These are phyloP conservation scores for Chloropsis hardwickii DNA, from an alignment of 2,113 vertebrate species.

Conservation along the genomic window DNA sequence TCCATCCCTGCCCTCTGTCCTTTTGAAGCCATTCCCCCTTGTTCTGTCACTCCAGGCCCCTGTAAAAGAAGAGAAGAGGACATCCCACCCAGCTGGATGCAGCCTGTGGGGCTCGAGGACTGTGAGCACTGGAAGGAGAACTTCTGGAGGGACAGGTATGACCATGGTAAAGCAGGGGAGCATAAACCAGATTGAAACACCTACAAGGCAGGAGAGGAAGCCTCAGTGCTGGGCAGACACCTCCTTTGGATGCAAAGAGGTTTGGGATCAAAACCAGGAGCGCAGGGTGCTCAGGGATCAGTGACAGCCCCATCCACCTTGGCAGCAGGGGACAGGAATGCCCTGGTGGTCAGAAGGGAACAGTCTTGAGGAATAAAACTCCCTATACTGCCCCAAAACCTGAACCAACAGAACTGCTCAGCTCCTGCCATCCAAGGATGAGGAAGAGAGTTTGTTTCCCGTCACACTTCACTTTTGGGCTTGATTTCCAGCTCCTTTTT, in stretches of 20 bases:
- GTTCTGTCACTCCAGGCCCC: background rate
- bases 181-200: background rate
- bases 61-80: background rate
- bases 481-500: conserved; percentile 31
- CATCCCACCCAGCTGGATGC: background rate
- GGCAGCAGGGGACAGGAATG: background rate
- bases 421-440: background rate
- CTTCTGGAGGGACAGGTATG: background rate
- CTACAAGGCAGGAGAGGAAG: background rate
- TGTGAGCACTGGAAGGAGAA: background rate
- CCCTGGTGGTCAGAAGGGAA: background rate
- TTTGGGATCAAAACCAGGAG: background rate
- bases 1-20: background rate
- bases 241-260: background rate
- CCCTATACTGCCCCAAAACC: background rate
- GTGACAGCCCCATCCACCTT: background rate
- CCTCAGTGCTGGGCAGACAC: background rate
- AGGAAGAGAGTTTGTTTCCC: background rate
- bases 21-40: background rate
- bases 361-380: background rate
- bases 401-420: background rate
- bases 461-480: background rate
- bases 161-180: background rate
- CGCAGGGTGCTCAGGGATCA: background rate
- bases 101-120: background rate